Conservation (phyloP, 2,113 vertebrate species). For the Crotalus helleri region DNA sequence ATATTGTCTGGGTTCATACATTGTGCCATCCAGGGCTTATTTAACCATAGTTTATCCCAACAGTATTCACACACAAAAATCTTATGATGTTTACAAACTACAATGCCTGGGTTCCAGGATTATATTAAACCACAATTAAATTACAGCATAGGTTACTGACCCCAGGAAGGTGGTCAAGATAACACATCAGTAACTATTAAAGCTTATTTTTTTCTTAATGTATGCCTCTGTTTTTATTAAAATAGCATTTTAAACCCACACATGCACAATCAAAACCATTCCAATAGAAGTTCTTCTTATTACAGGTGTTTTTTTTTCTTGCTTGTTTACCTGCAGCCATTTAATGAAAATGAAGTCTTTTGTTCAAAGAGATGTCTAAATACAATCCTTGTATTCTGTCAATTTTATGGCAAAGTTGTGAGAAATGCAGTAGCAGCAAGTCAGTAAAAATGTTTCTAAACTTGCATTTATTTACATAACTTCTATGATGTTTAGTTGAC, state of each 20-base stretch:
- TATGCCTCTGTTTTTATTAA: not conserved
- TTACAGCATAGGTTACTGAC: not conserved
- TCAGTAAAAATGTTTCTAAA: constrained; percentile 50
- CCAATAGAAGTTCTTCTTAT: not conserved
- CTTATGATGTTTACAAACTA: too few relatives aligned
- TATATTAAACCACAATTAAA: too few relatives aligned
- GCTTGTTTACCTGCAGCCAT: constrained; percentile 22
- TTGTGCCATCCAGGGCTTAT: too few relatives aligned
- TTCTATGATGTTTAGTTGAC: constrained; percentile 53
- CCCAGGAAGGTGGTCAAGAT: not conserved
- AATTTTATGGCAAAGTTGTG: constrained; percentile 53
- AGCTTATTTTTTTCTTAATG: not conserved
- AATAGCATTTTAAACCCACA: not conserved
- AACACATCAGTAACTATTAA: not conserved
- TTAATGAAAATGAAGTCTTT: constrained; percentile 38
- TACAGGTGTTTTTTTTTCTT: not conserved
- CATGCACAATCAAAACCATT: not conserved
- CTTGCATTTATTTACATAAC: constrained; percentile 62
- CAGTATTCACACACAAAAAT: too few relatives aligned
- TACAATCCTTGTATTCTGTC: constrained; percentile 41
- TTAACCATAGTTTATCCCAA: too few relatives aligned
- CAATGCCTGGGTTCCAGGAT: too few relatives aligned
- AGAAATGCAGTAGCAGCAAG: constrained; percentile 35
- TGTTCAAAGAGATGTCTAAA: constrained; percentile 41
- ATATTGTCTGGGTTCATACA: too few relatives aligned